A percentile compares a stretch with the other conserved stretches of the same genome.
Conservation (phyloP, 35 echinoderm and acorn worm species). For the Holothuria glaberrima region DNA sequence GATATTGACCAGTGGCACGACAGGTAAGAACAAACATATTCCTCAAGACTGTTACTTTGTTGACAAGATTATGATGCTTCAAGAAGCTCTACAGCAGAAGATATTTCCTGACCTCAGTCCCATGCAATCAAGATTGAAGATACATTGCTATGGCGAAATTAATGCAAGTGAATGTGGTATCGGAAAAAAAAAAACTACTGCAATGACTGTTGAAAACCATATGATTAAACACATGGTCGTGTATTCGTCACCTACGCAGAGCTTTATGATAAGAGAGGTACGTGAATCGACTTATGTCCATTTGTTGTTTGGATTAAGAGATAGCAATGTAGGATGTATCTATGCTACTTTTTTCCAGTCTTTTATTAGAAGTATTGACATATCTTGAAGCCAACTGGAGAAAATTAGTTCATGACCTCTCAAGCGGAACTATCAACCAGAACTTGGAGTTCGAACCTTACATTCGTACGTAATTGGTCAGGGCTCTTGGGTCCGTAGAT, state of each 20-base stretch:
- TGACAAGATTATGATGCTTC: too few species aligned
- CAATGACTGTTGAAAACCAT: not conserved
- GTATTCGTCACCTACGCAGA: constrained; percentile 29
- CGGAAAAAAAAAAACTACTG: not conserved
- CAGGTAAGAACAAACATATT: too few species aligned
- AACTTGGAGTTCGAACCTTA: constrained; percentile 5
- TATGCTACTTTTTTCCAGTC: constrained; percentile 31
- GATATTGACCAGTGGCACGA: constrained; percentile 52
- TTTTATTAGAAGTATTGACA: constrained; percentile 44
- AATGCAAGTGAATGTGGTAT: constrained; percentile 13
- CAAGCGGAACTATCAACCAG: constrained; percentile 20
- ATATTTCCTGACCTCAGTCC: constrained; percentile 10
- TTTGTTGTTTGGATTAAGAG: constrained; percentile 67
- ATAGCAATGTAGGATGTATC: constrained; percentile 32
- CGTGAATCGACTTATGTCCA: constrained; percentile 50
- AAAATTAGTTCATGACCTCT: constrained; percentile 40
- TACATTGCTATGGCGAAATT: not conserved
- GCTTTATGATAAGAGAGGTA: constrained; percentile 29
- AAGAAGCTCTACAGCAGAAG: constrained; percentile 5
- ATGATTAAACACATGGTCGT: constrained; percentile 1
- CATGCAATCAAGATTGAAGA: not conserved
- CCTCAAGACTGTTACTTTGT: too few species aligned
- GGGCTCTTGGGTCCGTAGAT: constrained; percentile 45
- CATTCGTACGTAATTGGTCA: not conserved
- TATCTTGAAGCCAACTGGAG: constrained; percentile 60